phyloP scores from a whole-genome alignment of 2,113 vertebrate genomes.

The Anguilla rostrata region DNA sequence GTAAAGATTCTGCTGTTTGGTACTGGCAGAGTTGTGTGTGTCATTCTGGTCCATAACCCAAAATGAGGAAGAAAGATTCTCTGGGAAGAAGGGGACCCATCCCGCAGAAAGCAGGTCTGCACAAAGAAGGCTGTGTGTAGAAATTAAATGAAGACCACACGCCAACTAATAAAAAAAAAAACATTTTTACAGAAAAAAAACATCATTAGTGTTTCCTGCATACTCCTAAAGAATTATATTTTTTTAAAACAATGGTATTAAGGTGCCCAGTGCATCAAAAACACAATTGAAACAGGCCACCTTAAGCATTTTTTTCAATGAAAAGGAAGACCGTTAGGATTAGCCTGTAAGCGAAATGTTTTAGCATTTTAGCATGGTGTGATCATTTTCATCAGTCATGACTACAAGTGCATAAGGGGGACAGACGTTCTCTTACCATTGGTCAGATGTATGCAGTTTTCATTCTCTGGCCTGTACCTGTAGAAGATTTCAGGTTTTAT shows the following conservation, averaged over 20 bases:
- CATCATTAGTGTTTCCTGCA: neutral
- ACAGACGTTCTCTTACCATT: conserved; percentile 91
- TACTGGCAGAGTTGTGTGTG: neutral
- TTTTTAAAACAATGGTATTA: neutral
- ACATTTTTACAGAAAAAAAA: neutral
- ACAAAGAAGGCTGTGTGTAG: neutral
- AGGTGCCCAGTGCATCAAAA: neutral
- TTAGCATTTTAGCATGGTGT: neutral
- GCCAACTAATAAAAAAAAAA: neutral
- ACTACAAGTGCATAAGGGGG: neutral
- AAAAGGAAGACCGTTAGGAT: conserved; percentile 66
- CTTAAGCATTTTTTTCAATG: neutral
- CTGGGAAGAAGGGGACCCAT: neutral
- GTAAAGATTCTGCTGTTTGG: neutral
- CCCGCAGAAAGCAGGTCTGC: neutral
- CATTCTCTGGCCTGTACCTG: conserved; percentile 99
- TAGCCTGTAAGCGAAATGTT: conserved; percentile 59
- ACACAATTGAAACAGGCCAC: neutral
- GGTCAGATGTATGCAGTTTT: conserved; percentile 99
- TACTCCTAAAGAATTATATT: no score
- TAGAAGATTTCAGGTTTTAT: conserved; percentile 92
- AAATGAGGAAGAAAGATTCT: neutral
- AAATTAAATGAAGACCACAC: neutral
- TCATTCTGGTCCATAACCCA: neutral
- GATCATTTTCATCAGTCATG: neutral